Evolutionary conservation across 2,797 vertebrate species (phyloP).

Genomic region (Botia almorhae): DNA sequence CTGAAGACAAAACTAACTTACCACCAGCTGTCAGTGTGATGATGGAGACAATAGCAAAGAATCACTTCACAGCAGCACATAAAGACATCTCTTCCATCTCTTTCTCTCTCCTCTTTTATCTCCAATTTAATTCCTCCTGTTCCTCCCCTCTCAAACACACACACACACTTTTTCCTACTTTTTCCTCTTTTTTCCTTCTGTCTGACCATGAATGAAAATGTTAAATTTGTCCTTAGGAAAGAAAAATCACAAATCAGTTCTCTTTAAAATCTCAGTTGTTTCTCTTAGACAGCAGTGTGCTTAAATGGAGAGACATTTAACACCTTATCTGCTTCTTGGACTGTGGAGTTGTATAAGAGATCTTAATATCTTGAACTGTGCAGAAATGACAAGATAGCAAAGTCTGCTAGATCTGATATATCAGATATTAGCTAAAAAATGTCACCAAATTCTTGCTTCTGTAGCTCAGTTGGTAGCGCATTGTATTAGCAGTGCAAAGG

Average conservation of each 20-base stretch:
- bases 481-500: too few species aligned
- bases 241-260: background rate
- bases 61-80: background rate
- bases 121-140: background rate
- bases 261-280: too few species aligned
- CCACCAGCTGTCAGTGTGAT: slow-evolving; percentile 19
- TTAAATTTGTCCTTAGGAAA: too few species aligned
- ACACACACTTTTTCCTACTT: background rate
- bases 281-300: too few species aligned
- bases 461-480: too few species aligned
- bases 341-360: too few species aligned
- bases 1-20: slow-evolving; percentile 19
- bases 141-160: background rate
- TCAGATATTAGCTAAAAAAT: background rate
- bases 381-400: background rate
- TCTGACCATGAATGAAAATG: background rate
- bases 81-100: background rate
- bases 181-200: background rate
- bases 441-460: background rate
- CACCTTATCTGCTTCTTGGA: too few species aligned
- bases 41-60: background rate
- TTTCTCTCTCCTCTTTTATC: background rate
- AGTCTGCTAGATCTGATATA: background rate
- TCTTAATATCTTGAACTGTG: too few species aligned
- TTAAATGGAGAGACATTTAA: too few species aligned